These are phyloP conservation scores for Zapornia atra DNA, from an alignment of 2,113 vertebrate species.

Conservation along the genomic window DNA sequence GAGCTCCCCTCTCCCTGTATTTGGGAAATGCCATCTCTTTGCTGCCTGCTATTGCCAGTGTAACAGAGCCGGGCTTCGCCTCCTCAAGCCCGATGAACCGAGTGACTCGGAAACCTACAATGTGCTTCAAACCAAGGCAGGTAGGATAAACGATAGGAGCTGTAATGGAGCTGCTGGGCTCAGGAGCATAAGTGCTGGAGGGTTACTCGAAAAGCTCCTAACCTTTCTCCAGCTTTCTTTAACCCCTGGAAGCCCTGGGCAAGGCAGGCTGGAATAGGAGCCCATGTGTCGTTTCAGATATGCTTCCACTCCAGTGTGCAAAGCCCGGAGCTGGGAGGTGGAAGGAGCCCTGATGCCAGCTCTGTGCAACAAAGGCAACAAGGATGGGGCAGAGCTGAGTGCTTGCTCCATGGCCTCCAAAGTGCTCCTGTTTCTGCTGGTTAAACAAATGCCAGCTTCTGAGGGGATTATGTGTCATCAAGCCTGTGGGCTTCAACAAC, in stretches of 20 bases:
- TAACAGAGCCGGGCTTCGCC: background rate
- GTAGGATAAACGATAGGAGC: background rate
- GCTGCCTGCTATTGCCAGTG: background rate
- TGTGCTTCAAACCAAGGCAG: slow-evolving; percentile 43
- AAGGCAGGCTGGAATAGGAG: background rate
- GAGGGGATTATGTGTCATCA: background rate
- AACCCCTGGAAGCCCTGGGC: background rate
- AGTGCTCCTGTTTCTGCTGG: slow-evolving; percentile 29
- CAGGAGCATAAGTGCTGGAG: background rate
- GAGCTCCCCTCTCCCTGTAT: background rate
- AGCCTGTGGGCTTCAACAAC: background rate
- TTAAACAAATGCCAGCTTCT: slow-evolving; percentile 23
- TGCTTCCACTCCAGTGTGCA: background rate
- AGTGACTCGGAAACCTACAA: slow-evolving; percentile 43
- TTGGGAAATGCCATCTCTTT: background rate
- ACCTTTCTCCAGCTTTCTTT: slow-evolving; percentile 19
- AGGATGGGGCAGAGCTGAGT: background rate
- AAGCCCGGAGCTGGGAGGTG: background rate
- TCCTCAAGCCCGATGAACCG: background rate
- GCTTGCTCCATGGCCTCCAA: rapidly evolving
- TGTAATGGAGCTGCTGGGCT: background rate
- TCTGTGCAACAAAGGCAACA: rapidly evolving
- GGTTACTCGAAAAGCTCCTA: background rate
- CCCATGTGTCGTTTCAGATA: background rate
- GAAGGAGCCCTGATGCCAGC: background rate